Evolutionary conservation across 2,113 vertebrate species (phyloP), one percentile per base, ranked within the genome.

Genomic region (Nyctereutes procyonoides): DNA sequence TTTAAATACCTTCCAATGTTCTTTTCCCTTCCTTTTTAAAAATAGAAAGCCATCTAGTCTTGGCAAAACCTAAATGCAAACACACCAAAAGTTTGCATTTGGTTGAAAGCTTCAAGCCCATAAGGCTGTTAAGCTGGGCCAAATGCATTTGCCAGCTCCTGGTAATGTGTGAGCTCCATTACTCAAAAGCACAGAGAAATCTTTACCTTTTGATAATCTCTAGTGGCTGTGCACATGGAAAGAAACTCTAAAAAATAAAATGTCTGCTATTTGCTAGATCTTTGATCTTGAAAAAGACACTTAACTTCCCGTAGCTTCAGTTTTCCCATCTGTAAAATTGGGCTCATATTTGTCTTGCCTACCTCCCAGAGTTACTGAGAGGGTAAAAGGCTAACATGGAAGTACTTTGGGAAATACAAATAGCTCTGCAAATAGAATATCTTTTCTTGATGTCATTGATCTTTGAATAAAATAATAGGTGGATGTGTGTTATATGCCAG

Each of bases 1-100:
- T 91, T 97, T 97, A 96, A 97, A 94, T 95, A 83, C 84, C 69
- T 96, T 97, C 81, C 94, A 96, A 77, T 95, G 89, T 94, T 82
- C 74, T 92, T 89, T 60, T 16, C 48, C 55, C 20, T 24, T 96
- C 22, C 26, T 67, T 95, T 96, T 95, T 88, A 94, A 97, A 98
- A 97, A 95, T 65, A 95, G 96, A 97, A 97, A 94, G 62, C 53
- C 86, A 93, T 98, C 86, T 94, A 97, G 35, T 95, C 69, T 97
- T 95, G 88, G 90, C 93, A 90, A 87, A 97, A 93, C 65, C 93
- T 80, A 92, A 95, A 89, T 28, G 43, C 12, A 55, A 67, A 95
- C 62, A 89, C 81, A 95, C 85, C 77, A 87, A 90, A 97, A 97
- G 89, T 95, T 96, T 93, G 95, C 55, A 85, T 92, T 96, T 97